Evolutionary conservation across 2,797 vertebrate species (phyloP), one percentile per base, ranked within the genome.

Genomic region (Acanthopagrus latus): DNA sequence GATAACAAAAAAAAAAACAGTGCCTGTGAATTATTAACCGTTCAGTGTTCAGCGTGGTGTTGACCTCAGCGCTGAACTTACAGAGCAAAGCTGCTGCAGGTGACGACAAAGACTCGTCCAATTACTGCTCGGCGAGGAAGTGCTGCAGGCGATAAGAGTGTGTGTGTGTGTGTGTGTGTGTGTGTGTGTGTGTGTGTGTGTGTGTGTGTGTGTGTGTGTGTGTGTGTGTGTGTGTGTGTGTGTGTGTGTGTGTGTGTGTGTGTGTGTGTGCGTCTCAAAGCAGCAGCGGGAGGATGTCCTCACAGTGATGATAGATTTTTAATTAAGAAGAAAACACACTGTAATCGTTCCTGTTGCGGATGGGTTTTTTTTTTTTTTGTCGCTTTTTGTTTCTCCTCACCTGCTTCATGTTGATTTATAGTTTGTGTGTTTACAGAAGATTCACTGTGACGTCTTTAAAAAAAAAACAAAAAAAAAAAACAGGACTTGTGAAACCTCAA

Each of bases 11-110:
- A 33, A 33, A 8, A 1, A 33, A 89, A 84, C 81, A 18, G 13
- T 76, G 78, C 60, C 47, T 21, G 79, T 91, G 89, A 93, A 91
- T 93, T 85, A 92, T 91, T 89, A 78, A 90, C 80, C 69, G 16
- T 23, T 62, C 68, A 67, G 64, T 12, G 25, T 25, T 25, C 25
- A 27, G 27, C 4, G 76, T 54, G 74, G 66, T 13, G 71, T 18
- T 80, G 86, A 88, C 84, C 86, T 71, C 51, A 3, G 43, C 12
- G 14, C 48, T 65, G 68, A 81, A 67, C 77, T 51, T 62, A 64
- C 43, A 20, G 69, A 77, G 60, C 71, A 77, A 80, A 83, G 82
- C 82, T 38, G 57, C 78, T 80, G 65, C 84, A 82, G 81, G 84
- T 87, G 64, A 83, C 77, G 44, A 66, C 70, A 60, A 80, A 84